Base-by-base conservation (phyloP, 2,888 invertebrate genomes). In the Heterodera filipjevi region DNA sequence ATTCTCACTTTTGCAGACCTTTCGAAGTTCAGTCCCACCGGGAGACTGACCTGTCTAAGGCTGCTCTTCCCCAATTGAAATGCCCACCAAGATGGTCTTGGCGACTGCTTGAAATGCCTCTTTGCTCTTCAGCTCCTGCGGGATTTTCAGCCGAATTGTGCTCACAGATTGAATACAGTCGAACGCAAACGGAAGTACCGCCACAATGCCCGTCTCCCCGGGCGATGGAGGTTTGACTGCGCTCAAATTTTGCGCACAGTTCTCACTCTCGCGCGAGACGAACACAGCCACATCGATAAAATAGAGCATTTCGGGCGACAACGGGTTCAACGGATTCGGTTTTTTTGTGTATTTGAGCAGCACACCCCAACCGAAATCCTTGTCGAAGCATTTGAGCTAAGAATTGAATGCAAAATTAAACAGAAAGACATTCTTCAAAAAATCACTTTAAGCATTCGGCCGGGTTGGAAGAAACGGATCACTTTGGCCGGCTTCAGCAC, bases 361-460 rank as follows among this genome's bases (percentile, higher is more conserved):
- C 72, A 95, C 94, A 19, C 96, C 96, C 98, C 99, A 99, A 86
- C 96, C 97, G 90, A 95, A 98, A 87, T 95, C 94, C 83, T 93
- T 92, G 53, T 79, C 79, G 16, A 84, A 84, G 19, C 82, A 81
- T 72, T 83, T 81, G 59, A 89, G 82, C 86, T 87, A 73, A 77
- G 83, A 46, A 73, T 76, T 46, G 27, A 70, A 39, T 39, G n/a
- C 1, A 49, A 76, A n/a, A 2, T 27, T n/a, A 59, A 30, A 8
- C 10, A 2, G 39, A 75, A 68, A 3, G 12, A 12, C 12, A 66
- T 12, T 33, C 46, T 16, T 71, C 71, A 46, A 75, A 76, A 59
- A 14, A n/a, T 87, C 89, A 96, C 95, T 91, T 95, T 94, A 22
- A 98, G 92, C 86, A 99, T 92, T 86, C 99, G 92, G 0, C 99